phyloP scores from a whole-genome alignment of 2,888 invertebrate species.

The Nephrotoma guestfalica region DNA sequence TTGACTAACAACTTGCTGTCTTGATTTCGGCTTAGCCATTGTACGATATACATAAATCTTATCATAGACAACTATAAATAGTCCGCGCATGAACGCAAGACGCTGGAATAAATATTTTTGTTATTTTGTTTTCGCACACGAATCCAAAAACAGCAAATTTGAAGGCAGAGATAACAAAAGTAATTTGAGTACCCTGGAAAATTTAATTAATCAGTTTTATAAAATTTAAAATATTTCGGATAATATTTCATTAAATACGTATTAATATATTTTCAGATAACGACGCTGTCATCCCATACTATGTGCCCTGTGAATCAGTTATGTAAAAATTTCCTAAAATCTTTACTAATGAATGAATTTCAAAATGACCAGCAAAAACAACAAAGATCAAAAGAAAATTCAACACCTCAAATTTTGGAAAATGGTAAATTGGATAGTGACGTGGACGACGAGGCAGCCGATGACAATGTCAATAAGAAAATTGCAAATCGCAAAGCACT shows the following conservation, averaged over 20 bases:
- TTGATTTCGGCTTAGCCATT: background rate
- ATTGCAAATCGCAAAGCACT: background rate
- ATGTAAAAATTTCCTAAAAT: slow-evolving; percentile 13
- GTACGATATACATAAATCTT: background rate
- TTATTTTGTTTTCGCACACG: background rate
- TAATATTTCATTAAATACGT: background rate
- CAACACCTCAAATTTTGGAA: background rate
- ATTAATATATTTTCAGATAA: slow-evolving; percentile 19
- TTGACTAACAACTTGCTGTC: background rate
- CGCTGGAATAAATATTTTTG: background rate
- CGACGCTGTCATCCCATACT: slow-evolving; percentile 27
- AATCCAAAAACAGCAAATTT: background rate
- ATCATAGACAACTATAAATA: background rate
- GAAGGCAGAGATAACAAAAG: background rate
- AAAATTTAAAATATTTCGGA: background rate
- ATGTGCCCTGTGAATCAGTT: slow-evolving; percentile 29
- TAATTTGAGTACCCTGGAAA: background rate
- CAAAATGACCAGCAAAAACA: background rate
- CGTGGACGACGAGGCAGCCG: background rate
- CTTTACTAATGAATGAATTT: slow-evolving; percentile 4
- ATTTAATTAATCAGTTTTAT: background rate
- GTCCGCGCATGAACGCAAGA: background rate
- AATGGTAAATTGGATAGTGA: background rate
- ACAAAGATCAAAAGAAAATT: background rate
- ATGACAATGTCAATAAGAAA: background rate